phyloP scores from a whole-genome alignment of 2,113 vertebrate genomes.

The Talpa occidentalis region DNA sequence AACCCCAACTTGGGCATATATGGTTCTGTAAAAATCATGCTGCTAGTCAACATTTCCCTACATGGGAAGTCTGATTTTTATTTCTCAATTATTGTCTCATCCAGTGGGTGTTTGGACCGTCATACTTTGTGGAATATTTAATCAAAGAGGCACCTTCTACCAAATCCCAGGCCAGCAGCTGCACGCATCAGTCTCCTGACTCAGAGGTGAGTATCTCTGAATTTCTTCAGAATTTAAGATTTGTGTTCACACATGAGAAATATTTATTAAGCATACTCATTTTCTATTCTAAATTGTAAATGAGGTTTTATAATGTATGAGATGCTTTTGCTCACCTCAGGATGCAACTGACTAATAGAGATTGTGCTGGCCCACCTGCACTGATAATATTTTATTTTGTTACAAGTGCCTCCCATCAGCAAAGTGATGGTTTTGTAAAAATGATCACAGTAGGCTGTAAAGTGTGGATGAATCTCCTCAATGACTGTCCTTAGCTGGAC shows the following conservation, averaged over 20 bases:
- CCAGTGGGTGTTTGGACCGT: constrained; percentile 75
- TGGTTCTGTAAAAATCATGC: not conserved
- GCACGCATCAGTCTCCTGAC: not conserved
- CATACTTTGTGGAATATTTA: constrained; percentile 81
- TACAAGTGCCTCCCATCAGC: not conserved
- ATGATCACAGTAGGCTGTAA: not conserved
- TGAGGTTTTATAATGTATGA: not conserved
- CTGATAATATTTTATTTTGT: not conserved
- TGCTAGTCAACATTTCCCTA: not conserved
- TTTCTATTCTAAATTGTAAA: not conserved
- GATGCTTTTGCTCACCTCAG: not conserved
- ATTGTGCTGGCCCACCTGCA: not conserved
- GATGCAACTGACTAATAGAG: not conserved
- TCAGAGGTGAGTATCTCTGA: constrained; percentile 43
- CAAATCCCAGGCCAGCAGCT: not conserved
- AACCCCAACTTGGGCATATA: not conserved
- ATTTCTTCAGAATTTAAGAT: not conserved
- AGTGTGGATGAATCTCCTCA: not conserved
- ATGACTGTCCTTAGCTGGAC: not conserved
- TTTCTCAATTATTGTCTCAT: constrained; percentile 46
- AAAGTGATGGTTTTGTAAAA: not conserved
- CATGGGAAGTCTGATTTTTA: not conserved
- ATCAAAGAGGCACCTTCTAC: constrained; percentile 82
- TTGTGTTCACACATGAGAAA: not conserved
- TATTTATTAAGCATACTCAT: not conserved